Evolutionary conservation across 2,113 vertebrate genomes (phyloP), one percentile per base, ranked within the genome.

Genomic region (Fulica atra): DNA sequence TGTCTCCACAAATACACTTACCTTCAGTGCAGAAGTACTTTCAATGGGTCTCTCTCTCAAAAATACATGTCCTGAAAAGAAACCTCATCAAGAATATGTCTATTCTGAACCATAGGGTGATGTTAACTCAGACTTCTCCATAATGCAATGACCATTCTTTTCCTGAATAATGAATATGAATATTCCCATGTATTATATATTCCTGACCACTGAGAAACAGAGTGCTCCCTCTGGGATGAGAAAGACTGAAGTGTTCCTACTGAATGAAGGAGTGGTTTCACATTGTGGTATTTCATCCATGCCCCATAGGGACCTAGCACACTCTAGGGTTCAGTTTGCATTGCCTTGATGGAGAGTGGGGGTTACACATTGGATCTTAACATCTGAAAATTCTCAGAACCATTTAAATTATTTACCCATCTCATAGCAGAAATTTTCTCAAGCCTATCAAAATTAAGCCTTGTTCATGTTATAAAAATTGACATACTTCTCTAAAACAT

Each of bases 151-250:
- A 93, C 38, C 57, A 81, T 48, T 35, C 42, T 90, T 87, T 79
- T 81, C 57, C 77, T 95, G 50, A 95, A 95, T 87, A 95, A 95
- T 86, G n/a, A 92, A 95, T 83, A 74, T 12, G 42, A 91, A 65
- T 60, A 84, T 72, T 78, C 18, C 28, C 26, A 79, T 87, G 70
- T 77, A 89, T 96, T 85, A 95, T 79, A 50, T 19, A 79, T 93
- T 91, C 46, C 65, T 89, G 81, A 87, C 31, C 18, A 86, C 73
- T 68, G 42, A 86, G 69, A 93, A 91, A 68, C 10, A 70, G 38
- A 84, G 50, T 65, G 48, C 38, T 81, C 24, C 61, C 31, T 65
- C 53, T 57, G 66, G 57, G 50, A 69, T 29, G 21, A 87, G 21
- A n/a, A 35, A 91, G 77, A 91, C 7, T 44, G 84, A 76, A 85